Conservation (phyloP, 2,888 invertebrate genomes). For the Lomographa bimaculata region DNA sequence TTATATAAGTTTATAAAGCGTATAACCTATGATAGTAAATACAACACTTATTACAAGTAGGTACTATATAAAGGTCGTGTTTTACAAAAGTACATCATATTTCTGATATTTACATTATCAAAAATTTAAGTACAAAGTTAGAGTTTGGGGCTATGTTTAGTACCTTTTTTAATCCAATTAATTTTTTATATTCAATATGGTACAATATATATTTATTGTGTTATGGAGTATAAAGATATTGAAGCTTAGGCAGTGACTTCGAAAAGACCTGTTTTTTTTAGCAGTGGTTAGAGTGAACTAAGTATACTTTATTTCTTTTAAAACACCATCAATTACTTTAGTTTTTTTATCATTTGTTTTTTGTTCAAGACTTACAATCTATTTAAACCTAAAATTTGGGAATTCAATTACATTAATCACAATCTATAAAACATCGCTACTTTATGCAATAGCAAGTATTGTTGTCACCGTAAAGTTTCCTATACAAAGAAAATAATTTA, state of each 20-base stretch:
- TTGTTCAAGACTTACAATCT: slow-evolving; percentile 1
- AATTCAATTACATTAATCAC: not conserved
- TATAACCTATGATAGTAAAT: not conserved
- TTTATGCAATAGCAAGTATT: too few species aligned
- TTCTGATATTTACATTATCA: slow-evolving; percentile 9
- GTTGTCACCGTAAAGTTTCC: too few species aligned
- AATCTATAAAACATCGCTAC: too few species aligned
- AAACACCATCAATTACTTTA: too few species aligned
- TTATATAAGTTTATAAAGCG: not conserved
- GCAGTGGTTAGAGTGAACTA: not conserved
- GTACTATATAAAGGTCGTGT: slow-evolving; percentile 1
- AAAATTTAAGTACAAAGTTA: slow-evolving; percentile 6
- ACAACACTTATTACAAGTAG: slow-evolving; percentile 2
- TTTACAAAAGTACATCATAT: slow-evolving; percentile 15
- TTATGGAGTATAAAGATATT: not conserved
- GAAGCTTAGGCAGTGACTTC: slow-evolving; percentile 10
- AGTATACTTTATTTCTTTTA: too few species aligned
- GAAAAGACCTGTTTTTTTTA: slow-evolving; percentile 3
- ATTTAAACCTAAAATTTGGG: slow-evolving; percentile 1
- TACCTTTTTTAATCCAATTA: slow-evolving; percentile 4
- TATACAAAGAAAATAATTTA: too few species aligned
- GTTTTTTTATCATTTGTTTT: too few species aligned
- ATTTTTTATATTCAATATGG: not conserved
- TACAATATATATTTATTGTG: not conserved
- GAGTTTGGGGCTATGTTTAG: slow-evolving; percentile 3